Conservation (phyloP, 2,797 vertebrate genomes). For the Pseudochromis fuscus region DNA sequence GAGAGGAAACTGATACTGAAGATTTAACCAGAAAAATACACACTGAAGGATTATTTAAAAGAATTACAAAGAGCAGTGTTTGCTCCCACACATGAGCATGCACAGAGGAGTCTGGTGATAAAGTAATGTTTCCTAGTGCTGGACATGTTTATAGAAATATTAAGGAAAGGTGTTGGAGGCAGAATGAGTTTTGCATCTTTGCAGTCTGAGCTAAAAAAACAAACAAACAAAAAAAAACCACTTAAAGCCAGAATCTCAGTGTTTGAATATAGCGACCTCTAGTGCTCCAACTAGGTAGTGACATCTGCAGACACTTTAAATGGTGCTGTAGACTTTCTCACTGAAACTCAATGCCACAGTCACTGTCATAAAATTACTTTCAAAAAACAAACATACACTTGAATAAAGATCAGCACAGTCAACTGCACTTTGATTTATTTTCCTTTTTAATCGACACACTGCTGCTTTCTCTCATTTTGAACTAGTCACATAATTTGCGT, state of each 20-base stretch:
- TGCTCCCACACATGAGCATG: neutral
- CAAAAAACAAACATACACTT: accelerated
- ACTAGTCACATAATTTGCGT: neutral
- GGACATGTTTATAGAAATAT: neutral
- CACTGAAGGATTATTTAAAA: neutral
- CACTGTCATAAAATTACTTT: too few species aligned
- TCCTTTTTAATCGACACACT: neutral
- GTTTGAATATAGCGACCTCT: constrained; percentile 59
- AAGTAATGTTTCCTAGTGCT: neutral
- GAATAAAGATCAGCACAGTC: accelerated
- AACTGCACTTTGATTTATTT: neutral
- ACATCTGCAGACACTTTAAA: constrained; percentile 8
- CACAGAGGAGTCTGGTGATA: neutral
- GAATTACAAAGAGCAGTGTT: neutral
- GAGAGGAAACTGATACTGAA: neutral
- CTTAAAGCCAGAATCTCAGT: neutral
- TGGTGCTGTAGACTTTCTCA: too few species aligned
- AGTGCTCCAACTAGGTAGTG: constrained; percentile 35
- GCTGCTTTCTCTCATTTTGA: neutral
- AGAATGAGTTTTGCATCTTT: neutral
- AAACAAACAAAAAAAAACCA: neutral
- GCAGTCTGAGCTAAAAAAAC: neutral
- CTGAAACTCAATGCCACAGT: too few species aligned
- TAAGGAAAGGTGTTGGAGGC: neutral
- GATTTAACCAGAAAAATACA: neutral